phyloP scores from a whole-genome alignment of 1,140 invertebrate species.

The Myzus persicae region DNA sequence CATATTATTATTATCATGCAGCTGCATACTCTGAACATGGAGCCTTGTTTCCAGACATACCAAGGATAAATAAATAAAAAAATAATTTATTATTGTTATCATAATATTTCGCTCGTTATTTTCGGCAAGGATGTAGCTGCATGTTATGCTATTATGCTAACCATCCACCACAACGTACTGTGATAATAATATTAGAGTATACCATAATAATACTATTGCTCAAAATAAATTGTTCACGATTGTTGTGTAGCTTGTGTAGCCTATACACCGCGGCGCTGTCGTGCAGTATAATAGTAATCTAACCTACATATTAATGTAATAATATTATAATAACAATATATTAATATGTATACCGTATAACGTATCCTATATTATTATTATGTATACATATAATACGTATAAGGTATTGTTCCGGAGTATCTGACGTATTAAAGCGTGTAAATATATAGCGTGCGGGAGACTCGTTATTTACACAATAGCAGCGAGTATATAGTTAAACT shows the following conservation, averaged over 20 bases:
- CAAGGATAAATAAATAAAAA: too few species aligned
- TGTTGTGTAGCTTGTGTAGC: neutral
- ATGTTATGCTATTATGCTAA: neutral
- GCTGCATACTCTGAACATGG: too few species aligned
- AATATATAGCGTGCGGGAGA: slow-evolving; percentile 22
- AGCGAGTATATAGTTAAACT: neutral
- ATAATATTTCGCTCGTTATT: neutral
- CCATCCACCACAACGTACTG: neutral
- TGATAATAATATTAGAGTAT: neutral
- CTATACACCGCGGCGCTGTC: neutral
- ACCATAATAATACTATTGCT: neutral
- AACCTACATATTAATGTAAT: neutral
- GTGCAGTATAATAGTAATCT: neutral
- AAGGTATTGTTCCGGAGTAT: slow-evolving; percentile 37
- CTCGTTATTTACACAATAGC: slow-evolving; percentile 41
- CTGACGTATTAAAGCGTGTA: slow-evolving; percentile 17
- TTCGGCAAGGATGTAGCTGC: neutral
- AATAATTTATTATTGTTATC: too few species aligned
- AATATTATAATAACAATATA: too few species aligned
- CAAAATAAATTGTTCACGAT: neutral
- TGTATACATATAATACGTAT: neutral
- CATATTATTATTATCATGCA: too few species aligned
- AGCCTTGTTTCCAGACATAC: too few species aligned
- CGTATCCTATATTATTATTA: neutral
- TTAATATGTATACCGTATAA: neutral